Base-by-base conservation (phyloP, 2,113 vertebrate genomes). In the Gallinago undulata region DNA sequence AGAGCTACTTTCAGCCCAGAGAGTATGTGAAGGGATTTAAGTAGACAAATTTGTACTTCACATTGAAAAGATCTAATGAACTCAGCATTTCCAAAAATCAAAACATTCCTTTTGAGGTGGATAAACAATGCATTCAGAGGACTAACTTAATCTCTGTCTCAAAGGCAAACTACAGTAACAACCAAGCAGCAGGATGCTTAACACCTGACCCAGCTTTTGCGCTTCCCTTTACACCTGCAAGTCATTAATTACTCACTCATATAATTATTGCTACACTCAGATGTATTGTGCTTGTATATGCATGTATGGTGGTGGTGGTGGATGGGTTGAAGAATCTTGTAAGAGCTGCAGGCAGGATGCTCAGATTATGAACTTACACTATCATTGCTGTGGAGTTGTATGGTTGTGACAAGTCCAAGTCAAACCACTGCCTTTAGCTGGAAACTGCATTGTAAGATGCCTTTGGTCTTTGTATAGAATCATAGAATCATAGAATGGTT, bases 241-340 rank as follows among this genome's bases (percentile, higher is more conserved):
- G 39, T 45, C 2, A 3, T 67, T 73, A 35, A 51, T 73, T 57
- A 64, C 15, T 7, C 21, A 23, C 41, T 69, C 3, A 0, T 6
- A 10, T 41, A 72, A 50, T 62, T 50, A 81, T 31, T 78, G 22
- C 39, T 68, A 7, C 18, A 19, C n/a, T 33, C 57, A 60, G 51
- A 66, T 0, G 0, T 48, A 11, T 10, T 41, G 13, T 53, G 11
- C 11, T 53, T 64, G 22, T 8, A 24, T 33, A 33, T 6, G 8
- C 12, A 19, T 2, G 15, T 18, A 8, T 25, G 43, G 19, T 7
- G 47, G n/a, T 0, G 4, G 7, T 18, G 50, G 25, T 23, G 41
- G 41, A 19, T 8, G 51, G 16, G 21, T 33, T 0, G 1, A 62
- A 55, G 16, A 21, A 18, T 35, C 25, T 48, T 17, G 21, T 18